Conservation (phyloP, 2,113 vertebrate species). For the Oreochromis aureus region DNA sequence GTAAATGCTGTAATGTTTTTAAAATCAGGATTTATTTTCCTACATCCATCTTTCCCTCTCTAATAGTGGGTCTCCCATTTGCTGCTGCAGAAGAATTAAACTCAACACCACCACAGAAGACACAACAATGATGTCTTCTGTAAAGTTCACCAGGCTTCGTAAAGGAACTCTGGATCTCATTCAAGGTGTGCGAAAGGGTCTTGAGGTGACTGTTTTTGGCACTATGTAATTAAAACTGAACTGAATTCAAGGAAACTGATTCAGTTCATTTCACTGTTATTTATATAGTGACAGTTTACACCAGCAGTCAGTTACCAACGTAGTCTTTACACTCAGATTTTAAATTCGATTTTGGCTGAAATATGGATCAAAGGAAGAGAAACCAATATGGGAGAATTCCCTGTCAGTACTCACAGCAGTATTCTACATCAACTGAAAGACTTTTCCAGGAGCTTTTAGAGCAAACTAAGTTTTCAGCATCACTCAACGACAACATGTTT, state of each 20-base stretch:
- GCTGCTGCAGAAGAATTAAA: background rate
- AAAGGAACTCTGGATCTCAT: background rate
- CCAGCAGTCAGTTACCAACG: background rate
- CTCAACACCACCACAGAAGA: background rate
- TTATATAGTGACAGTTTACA: background rate
- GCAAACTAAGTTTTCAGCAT: background rate
- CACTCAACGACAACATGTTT: fast-evolving
- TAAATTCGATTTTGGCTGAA: background rate
- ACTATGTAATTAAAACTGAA: background rate
- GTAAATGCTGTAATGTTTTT: background rate
- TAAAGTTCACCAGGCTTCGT: background rate
- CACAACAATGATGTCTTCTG: background rate
- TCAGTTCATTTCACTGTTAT: background rate
- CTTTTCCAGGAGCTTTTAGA: background rate
- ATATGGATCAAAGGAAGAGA: background rate
- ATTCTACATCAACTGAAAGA: background rate
- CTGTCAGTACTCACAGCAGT: background rate
- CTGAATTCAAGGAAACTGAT: background rate
- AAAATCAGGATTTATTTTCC: background rate
- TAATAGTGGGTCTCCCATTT: background rate
- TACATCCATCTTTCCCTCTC: background rate
- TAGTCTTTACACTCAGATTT: background rate
- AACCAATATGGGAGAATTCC: background rate
- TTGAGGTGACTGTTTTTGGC: fast-evolving
- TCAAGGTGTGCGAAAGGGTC: background rate